phyloP scores from a whole-genome alignment of 1,140 invertebrate genomes.

The Pollicipes pollicipes region DNA sequence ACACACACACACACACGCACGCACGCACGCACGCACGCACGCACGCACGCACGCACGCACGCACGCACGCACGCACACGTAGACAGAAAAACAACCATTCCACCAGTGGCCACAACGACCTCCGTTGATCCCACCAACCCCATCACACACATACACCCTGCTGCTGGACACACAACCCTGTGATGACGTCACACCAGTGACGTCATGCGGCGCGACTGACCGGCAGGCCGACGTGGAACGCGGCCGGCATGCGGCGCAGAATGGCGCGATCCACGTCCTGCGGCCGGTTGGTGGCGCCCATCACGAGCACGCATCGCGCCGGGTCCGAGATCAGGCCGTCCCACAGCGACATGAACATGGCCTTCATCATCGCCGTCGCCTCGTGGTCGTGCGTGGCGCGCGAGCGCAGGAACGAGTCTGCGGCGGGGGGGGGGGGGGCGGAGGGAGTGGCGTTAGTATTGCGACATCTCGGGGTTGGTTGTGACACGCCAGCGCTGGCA shows the following conservation, averaged over 20 bases:
- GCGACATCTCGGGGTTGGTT: too few species aligned
- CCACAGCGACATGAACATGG: slow-evolving; percentile 45
- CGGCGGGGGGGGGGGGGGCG: too few species aligned
- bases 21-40: neutral
- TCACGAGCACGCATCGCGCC: slow-evolving; percentile 64
- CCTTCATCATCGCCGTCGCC: slow-evolving; percentile 97
- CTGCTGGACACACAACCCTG: neutral
- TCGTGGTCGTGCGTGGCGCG: slow-evolving; percentile 85
- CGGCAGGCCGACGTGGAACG: slow-evolving; percentile 80
- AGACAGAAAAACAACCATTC: too few species aligned
- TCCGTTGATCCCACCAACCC: too few species aligned
- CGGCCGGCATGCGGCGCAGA: slow-evolving; percentile 82
- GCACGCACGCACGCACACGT: slow-evolving; percentile 2
- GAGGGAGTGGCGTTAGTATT: too few species aligned
- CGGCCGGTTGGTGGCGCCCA: slow-evolving; percentile 89
- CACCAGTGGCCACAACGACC: too few species aligned
- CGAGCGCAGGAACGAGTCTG: slow-evolving; percentile 81
- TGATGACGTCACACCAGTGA: too few species aligned
- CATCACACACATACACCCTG: neutral
- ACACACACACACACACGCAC: slow-evolving; percentile 4
- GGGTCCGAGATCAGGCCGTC: slow-evolving; percentile 69
- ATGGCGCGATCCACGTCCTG: slow-evolving; percentile 91
- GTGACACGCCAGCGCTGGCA: too few species aligned
- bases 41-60: neutral
- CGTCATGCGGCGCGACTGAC: slow-evolving; percentile 7